Evolutionary conservation across 2,888 invertebrate genomes (phyloP), one percentile per base, ranked within the genome.

Genomic region (Apamea sordens): DNA sequence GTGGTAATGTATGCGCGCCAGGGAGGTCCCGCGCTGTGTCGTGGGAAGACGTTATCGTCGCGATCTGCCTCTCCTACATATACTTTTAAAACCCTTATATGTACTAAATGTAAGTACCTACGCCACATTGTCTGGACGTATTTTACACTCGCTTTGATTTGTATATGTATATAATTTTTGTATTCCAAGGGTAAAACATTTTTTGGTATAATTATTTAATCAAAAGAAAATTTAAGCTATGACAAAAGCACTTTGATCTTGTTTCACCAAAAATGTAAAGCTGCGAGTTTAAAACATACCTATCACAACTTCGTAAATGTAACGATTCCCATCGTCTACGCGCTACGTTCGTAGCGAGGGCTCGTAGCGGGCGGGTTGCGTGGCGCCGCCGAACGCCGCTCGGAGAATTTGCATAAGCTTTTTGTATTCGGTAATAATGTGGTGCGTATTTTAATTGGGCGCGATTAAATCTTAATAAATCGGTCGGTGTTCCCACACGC

Each of bases 381-480:
- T 92, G 93, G 92, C 92, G 92, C 90, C 90, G 78, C 76, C 88
- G 88, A 88, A 64, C 79, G 63, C 63, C 32, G 81, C 86, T 86
- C 80, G 79, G 83, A 87, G 91, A 92, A 95, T 95, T 95, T 93
- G 93, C 94, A 94, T 95, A 95, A 92, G 90, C 90, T 94, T 94
- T 94, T 94, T 94, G 94, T 93, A 90, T 92, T 93, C 92, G 84
- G 92, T 94, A 94, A 95, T 95, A 94, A 94, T 93, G 93, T 92
- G 92, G 92, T 93, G 94, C 93, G 94, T 95, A 94, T 96, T 96
- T 95, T 96, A 96, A 96, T 96, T 96, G 95, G 93, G 88, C 88
- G 90, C 93, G 95, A 96, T 96, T 96, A 96, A 96, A 96, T 96
- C 95, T 95, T 95, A 95, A 96, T 96, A 95, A 95, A 95, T 95